A percentile compares a stretch with the other conserved stretches of the same genome.
phyloP scores from a whole-genome alignment of 1,140 invertebrate species.

The Drosophila sechellia region DNA sequence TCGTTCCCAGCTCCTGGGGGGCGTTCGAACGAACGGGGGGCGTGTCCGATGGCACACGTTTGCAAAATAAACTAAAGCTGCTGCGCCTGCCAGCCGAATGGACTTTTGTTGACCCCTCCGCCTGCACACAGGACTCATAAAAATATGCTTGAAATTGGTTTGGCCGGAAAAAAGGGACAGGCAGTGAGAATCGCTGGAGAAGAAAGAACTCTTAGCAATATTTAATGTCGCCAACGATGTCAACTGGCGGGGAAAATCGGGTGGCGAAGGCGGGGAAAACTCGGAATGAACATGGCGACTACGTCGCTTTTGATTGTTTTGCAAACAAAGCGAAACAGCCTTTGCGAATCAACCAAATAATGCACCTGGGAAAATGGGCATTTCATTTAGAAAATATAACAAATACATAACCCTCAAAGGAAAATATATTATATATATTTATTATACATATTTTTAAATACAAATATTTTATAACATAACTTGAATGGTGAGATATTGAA shows the following conservation, averaged over 20 bases:
- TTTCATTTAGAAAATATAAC: background rate
- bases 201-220: conserved; percentile 66
- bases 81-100: conserved; percentile 60
- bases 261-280: background rate
- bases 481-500: too few species aligned
- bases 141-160: conserved; percentile 81
- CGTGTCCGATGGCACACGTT: conserved; percentile 58
- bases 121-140: conserved; percentile 69
- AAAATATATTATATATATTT: too few species aligned
- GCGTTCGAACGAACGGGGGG: conserved; percentile 14
- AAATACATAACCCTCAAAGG: too few species aligned
- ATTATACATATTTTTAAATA: too few species aligned
- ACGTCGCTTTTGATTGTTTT: conserved; percentile 75
- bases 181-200: conserved; percentile 22
- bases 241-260: conserved; percentile 17
- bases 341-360: conserved; percentile 20
- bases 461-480: too few species aligned
- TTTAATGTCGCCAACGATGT: conserved; percentile 75
- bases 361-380: conserved; percentile 9
- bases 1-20: conserved; percentile 5
- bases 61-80: conserved; percentile 78
- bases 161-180: conserved; percentile 45
- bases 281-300: conserved; percentile 38
- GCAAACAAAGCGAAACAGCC: conserved; percentile 76
- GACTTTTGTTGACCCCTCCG: conserved; percentile 20